phyloP scores from a whole-genome alignment of 2,888 invertebrate species.

The Watsonalla binaria region DNA sequence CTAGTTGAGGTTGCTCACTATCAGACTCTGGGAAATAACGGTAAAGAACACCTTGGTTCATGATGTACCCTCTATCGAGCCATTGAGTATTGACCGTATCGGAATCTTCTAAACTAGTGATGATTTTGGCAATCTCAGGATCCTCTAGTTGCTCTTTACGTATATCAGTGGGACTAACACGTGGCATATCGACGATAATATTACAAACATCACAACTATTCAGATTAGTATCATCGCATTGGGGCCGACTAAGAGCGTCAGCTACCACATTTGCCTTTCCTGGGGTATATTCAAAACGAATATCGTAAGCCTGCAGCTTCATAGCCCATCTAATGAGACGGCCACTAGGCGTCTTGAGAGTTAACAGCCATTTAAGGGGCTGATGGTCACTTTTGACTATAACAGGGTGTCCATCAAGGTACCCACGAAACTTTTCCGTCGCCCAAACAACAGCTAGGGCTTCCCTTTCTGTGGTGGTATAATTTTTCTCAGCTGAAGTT shows the following conservation, averaged over 20 bases:
- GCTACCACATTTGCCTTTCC: constrained; percentile 41
- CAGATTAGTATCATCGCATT: not conserved
- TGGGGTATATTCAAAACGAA: too few species aligned
- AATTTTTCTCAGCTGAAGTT: too few species aligned
- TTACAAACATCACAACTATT: constrained; percentile 14
- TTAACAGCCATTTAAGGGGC: too few species aligned
- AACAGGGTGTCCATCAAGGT: too few species aligned
- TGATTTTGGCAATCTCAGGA: constrained; percentile 12
- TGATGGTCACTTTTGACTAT: too few species aligned
- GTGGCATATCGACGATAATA: constrained; percentile 13
- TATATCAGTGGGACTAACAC: constrained; percentile 2
- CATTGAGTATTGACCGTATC: constrained; percentile 7
- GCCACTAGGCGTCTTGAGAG: too few species aligned
- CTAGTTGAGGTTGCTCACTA: constrained; percentile 15
- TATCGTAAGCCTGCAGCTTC: too few species aligned
- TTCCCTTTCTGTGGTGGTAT: too few species aligned
- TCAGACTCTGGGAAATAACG: constrained; percentile 11
- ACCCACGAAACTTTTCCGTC: too few species aligned
- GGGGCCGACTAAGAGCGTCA: constrained; percentile 37
- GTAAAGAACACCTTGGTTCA: constrained; percentile 12
- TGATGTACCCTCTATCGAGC: constrained; percentile 16
- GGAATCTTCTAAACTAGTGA: constrained; percentile 10
- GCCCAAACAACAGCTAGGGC: too few species aligned
- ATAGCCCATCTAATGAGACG: too few species aligned
- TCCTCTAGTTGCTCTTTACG: constrained; percentile 11